Conservation (phyloP, 2,113 vertebrate species). For the Cinclus cinclus region DNA sequence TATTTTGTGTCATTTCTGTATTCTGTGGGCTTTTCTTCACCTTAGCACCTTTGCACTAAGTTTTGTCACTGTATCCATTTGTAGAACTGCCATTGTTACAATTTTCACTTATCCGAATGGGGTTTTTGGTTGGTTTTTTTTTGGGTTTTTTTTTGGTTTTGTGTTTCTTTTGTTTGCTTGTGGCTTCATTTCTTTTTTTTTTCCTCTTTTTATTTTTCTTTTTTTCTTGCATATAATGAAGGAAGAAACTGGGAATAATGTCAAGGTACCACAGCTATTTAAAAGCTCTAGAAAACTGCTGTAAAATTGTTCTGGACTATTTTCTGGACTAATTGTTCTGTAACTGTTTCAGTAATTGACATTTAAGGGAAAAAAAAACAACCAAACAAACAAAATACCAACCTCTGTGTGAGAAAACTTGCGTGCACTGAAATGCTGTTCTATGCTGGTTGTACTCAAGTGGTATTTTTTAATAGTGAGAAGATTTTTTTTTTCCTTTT, state of each 20-base stretch:
- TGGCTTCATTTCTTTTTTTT: neutral
- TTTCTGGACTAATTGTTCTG: neutral
- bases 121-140: slow-evolving; percentile 8
- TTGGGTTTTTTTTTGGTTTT: neutral
- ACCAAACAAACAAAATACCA: neutral
- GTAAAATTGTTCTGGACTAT: slow-evolving; percentile 52
- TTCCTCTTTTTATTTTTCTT: too few relatives aligned
- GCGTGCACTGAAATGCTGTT: slow-evolving; percentile 75
- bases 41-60: slow-evolving; percentile 65
- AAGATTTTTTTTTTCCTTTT: slow-evolving; percentile 48
- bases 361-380: neutral
- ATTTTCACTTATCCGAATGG: slow-evolving; percentile 48
- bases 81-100: slow-evolving; percentile 65
- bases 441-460: slow-evolving; percentile 66
- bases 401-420: slow-evolving; percentile 54
- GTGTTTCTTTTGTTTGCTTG: neutral
- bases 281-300: slow-evolving; percentile 53
- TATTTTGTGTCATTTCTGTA: slow-evolving; percentile 68
- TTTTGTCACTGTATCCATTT: slow-evolving; percentile 69
- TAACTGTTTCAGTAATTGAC: slow-evolving; percentile 57
- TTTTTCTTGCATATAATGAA: slow-evolving; percentile 23
- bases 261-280: slow-evolving; percentile 54
- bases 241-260: slow-evolving; percentile 48
- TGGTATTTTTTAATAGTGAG: slow-evolving; percentile 72
- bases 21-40: slow-evolving; percentile 63